Conservation (phyloP, 2,888 invertebrate genomes). For the Saturnia pavonia region DNA sequence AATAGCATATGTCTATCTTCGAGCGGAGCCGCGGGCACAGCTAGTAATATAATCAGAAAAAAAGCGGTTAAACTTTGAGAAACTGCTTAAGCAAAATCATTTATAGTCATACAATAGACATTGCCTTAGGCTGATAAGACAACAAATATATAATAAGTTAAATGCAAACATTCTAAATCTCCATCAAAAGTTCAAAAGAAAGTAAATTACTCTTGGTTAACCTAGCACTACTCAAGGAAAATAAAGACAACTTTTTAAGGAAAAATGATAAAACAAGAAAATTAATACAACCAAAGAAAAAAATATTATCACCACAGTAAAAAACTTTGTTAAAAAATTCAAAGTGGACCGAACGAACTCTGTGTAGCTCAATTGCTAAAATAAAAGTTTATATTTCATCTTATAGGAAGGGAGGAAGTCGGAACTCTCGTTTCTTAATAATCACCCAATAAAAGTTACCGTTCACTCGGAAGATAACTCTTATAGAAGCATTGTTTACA, state of each 20-base stretch:
- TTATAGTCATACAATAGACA: too few relatives aligned
- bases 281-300: not conserved
- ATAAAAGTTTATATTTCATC: constrained; percentile 14
- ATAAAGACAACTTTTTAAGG: not conserved
- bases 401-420: not conserved
- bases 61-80: too few relatives aligned
- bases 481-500: not conserved
- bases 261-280: not conserved
- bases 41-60: too few relatives aligned
- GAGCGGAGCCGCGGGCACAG: too few relatives aligned
- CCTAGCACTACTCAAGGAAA: not conserved
- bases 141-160: not conserved
- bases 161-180: not conserved
- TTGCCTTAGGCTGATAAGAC: too few relatives aligned
- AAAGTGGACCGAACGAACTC: not conserved
- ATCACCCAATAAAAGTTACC: constrained; percentile 21
- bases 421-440: constrained; percentile 17
- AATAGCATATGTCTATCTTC: too few relatives aligned
- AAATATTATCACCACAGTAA: not conserved
- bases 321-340: not conserved
- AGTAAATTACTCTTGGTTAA: not conserved
- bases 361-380: constrained; percentile 4
- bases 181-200: not conserved
- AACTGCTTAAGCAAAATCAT: too few relatives aligned
- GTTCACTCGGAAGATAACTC: constrained; percentile 13